Percentiles rank a stretch among this genome's conserved stretches.
These are phyloP conservation scores for Cochlearius cochlearius DNA, from an alignment of 2,113 vertebrate species.

Conservation along the genomic window DNA sequence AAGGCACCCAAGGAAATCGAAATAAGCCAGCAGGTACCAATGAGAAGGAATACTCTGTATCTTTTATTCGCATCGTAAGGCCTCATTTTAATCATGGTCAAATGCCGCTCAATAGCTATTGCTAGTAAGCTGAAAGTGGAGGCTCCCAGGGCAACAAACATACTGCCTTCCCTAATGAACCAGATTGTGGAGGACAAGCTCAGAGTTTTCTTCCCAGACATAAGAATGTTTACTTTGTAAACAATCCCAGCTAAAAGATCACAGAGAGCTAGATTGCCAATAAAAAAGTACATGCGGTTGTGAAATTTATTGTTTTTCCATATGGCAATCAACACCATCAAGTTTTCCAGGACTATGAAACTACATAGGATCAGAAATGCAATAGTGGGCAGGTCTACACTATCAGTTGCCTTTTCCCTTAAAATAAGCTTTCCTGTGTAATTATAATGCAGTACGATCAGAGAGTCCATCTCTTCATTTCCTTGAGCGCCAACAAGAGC, in stretches of 20 bases:
- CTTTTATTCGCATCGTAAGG: slow-evolving; percentile 92
- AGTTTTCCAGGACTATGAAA: slow-evolving; percentile 92
- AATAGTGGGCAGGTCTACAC: slow-evolving; percentile 69
- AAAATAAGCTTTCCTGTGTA: slow-evolving; percentile 86
- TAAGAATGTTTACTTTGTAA: slow-evolving; percentile 90
- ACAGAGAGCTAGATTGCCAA: slow-evolving; percentile 94
- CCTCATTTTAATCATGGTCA: slow-evolving; percentile 99
- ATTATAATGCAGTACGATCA: slow-evolving; percentile 85
- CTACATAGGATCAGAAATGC: slow-evolving; percentile 87
- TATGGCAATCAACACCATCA: slow-evolving; percentile 91
- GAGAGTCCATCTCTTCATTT: slow-evolving; percentile 62
- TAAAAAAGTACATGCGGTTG: slow-evolving; percentile 98
- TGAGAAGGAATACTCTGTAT: slow-evolving; percentile 92
- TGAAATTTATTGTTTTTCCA: slow-evolving; percentile 95
- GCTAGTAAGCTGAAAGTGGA: slow-evolving; percentile 94
- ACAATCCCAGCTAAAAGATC: slow-evolving; percentile 89
- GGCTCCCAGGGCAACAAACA: slow-evolving; percentile 91
- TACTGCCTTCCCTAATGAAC: slow-evolving; percentile 93
- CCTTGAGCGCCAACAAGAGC: neutral
- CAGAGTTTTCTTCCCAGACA: slow-evolving; percentile 89
- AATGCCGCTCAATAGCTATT: slow-evolving; percentile 93
- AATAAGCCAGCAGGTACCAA: slow-evolving; percentile 92
- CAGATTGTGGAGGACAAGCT: slow-evolving; percentile 84
- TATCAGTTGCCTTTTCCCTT: slow-evolving; percentile 62
- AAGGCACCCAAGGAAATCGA: slow-evolving; percentile 85